phyloP scores from a whole-genome alignment of 2,113 vertebrate species.

The Camarhynchus parvulus region DNA sequence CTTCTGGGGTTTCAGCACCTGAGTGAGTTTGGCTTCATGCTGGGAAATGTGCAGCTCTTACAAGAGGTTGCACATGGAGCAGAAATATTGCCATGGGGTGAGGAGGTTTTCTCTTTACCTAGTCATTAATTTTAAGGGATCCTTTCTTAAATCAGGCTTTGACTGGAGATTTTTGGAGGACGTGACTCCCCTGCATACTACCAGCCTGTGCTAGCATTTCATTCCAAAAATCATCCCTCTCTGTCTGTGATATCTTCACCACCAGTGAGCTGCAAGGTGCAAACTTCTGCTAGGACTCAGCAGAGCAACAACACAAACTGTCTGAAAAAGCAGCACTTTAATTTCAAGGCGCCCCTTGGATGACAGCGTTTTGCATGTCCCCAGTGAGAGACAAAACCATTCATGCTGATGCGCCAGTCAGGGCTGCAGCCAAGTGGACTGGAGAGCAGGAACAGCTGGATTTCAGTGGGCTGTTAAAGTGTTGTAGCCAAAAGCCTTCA shows the following conservation, averaged over 20 bases:
- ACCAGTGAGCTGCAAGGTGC: neutral
- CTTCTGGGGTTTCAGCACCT: neutral
- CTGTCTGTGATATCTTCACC: neutral
- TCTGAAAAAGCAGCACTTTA: neutral
- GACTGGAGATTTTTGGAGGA: neutral
- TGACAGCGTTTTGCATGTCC: neutral
- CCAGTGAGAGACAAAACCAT: neutral
- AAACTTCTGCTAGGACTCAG: neutral
- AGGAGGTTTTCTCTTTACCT: neutral
- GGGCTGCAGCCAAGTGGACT: neutral
- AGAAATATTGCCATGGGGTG: neutral
- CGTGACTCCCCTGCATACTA: neutral
- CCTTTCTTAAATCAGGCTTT: neutral
- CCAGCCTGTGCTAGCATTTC: neutral
- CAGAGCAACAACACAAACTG: neutral
- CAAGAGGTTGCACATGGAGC: rapidly evolving
- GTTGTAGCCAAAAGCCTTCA: neutral
- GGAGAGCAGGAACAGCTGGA: conserved; percentile 14
- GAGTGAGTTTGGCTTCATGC: neutral
- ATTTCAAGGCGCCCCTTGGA: neutral
- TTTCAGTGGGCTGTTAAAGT: neutral
- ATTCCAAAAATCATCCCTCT: rapidly evolving
- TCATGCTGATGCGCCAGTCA: neutral
- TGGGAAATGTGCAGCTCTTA: neutral
- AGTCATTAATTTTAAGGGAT: neutral